These are phyloP conservation scores for Isichthys henryi DNA, from an alignment of 2,113 vertebrate genomes.

Conservation along the genomic window DNA sequence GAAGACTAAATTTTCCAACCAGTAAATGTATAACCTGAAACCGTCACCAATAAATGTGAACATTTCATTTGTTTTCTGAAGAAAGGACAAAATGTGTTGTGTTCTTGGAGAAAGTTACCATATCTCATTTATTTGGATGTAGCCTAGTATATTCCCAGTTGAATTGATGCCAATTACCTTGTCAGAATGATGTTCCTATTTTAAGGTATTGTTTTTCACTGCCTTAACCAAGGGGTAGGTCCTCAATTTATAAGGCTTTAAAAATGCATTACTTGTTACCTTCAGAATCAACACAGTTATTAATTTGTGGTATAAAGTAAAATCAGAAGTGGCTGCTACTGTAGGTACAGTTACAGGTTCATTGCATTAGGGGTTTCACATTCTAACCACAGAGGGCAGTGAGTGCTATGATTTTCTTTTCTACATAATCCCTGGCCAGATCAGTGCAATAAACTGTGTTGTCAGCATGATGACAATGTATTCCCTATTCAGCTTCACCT, in stretches of 20 bases:
- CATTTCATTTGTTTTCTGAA: constrained; percentile 11
- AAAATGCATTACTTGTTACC: constrained; percentile 9
- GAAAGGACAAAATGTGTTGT: constrained; percentile 6
- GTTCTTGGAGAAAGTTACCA: background rate
- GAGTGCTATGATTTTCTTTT: background rate
- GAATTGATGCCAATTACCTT: constrained; percentile 13
- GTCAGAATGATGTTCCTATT: constrained; percentile 16
- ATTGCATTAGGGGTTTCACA: background rate
- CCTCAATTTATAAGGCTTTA: background rate
- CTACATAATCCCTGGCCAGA: background rate
- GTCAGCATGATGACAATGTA: background rate
- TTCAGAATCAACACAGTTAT: background rate
- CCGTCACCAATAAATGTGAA: constrained; percentile 5
- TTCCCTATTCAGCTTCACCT: background rate
- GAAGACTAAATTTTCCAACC: background rate
- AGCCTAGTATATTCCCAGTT: background rate
- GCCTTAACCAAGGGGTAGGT: background rate
- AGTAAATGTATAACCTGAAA: background rate
- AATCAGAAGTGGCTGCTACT: constrained; percentile 8
- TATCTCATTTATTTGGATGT: background rate
- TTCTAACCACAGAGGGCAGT: background rate
- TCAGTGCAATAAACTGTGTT: background rate
- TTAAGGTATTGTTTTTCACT: background rate
- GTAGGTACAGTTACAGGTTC: background rate
- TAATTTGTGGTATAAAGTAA: constrained; percentile 2